phyloP scores from a whole-genome alignment of 2,888 invertebrate genomes.

The Branchinecta sandiegonensis region DNA sequence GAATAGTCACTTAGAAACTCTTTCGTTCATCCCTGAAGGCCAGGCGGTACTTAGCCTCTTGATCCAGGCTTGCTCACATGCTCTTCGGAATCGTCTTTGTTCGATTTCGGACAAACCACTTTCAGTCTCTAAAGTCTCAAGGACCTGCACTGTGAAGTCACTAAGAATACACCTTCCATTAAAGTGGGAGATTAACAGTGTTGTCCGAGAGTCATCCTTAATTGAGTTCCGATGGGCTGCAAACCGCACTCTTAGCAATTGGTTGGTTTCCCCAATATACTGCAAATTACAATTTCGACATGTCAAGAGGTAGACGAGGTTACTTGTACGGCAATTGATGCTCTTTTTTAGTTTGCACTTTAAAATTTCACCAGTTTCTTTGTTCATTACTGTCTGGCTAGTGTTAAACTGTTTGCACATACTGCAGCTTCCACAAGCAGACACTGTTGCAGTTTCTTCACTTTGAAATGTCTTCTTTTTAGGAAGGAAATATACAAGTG shows the following conservation, averaged over 20 bases:
- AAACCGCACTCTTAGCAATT: neutral
- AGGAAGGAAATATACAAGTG: no score
- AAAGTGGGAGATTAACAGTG: neutral
- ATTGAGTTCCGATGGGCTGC: neutral
- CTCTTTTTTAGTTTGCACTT: neutral
- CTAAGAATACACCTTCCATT: neutral
- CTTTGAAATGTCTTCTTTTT: no score
- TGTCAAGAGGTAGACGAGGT: neutral
- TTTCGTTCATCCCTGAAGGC: neutral
- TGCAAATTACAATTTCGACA: neutral
- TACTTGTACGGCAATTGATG: neutral
- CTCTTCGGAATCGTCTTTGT: neutral
- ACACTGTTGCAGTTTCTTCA: no score
- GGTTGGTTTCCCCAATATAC: conserved; percentile 8
- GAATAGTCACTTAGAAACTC: neutral
- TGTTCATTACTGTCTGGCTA: no score
- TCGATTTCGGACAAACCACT: neutral
- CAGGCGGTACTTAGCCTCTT: neutral
- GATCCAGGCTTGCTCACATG: neutral
- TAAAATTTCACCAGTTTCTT: neutral
- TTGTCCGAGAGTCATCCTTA: neutral
- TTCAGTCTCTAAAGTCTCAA: neutral
- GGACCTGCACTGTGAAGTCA: neutral
- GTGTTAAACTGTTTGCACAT: no score
- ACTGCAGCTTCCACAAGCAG: no score